Evolutionary conservation across 2,888 invertebrate genomes (phyloP), one percentile per base, ranked within the genome.

Genomic region (Branchinecta sandiegonensis): DNA sequence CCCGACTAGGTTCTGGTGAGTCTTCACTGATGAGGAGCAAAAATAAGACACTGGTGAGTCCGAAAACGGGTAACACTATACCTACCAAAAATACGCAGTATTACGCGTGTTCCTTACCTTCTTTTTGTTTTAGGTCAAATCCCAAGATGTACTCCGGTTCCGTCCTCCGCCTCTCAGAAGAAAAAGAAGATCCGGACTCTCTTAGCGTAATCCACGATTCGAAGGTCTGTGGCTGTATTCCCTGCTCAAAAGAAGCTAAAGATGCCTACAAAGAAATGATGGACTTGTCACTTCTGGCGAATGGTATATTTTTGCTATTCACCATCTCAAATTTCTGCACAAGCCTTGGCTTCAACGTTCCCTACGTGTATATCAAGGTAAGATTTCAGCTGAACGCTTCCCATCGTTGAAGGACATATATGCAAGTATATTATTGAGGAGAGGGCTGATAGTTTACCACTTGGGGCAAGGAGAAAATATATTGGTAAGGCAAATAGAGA

Each of bases 251-350:
- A 66, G 87, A 88, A 77, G 85, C 86, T 11, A 83, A 83, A 75
- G 84, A 86, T 72, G 86, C 87, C 2, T 79, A 90, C 70, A 80
- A 82, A 66, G 85, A 87, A 79, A 92, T 94, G 90, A 83, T 95
- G 75, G 90, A 94, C 76, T 82, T 94, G 72, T 83, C 86, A 1
- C 81, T 99, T 66, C 82, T 97, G 70, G 84, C 85, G 73, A 90
- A 94, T 78, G 84, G 87, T 47, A 82, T 94, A 72, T 97, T 95
- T 78, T 81, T 96, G 72, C 80, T 96, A 71, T 97, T 96, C 78
- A 86, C 88, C 13, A 74, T 92, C 68, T 96, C 96, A 56, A 99
- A 99, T 79, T 93, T 99, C 77, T 86, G 90, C 76, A 94, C 94
- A 65, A 94, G 92, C 76, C 87, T 95, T 76, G 94, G 94, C 71